Percentiles rank a stretch among this genome's conserved stretches.
phyloP scores from a whole-genome alignment of 2,888 invertebrate genomes.

The Thymelicus lineola region DNA sequence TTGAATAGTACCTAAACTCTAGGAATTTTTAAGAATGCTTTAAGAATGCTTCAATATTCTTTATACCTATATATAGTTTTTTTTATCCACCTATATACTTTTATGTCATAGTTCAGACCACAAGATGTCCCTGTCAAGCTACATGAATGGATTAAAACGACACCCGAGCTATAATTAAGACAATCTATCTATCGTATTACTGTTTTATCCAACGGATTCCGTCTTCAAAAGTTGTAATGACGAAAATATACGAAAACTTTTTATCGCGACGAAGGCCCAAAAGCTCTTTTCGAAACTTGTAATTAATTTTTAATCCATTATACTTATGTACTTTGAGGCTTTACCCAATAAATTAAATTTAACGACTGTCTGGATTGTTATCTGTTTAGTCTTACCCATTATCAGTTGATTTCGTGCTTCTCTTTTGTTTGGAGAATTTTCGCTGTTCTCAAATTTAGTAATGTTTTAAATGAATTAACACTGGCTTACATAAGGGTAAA shows the following conservation, averaged over 20 bases:
- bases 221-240: conserved; percentile 49
- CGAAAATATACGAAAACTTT: conserved; percentile 57
- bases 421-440: conserved; percentile 10
- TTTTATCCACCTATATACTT: too few relatives aligned
- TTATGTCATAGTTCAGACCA: too few relatives aligned
- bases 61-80: too few relatives aligned
- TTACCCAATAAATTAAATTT: conserved; percentile 69
- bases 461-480: background rate
- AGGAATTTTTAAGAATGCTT: too few relatives aligned
- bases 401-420: conserved; percentile 44
- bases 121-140: background rate
- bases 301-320: conserved; percentile 79
- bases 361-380: conserved; percentile 43
- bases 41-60: too few relatives aligned
- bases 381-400: conserved; percentile 41
- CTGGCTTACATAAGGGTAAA: too few relatives aligned
- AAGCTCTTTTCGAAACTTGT: conserved; percentile 67
- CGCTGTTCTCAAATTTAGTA: background rate
- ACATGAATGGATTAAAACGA: background rate
- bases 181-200: conserved; percentile 19
- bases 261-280: conserved; percentile 52
- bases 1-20: too few relatives aligned
- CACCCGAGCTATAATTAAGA: conserved; percentile 9
- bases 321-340: conserved; percentile 64
- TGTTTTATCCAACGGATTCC: conserved; percentile 28